These are phyloP conservation scores for Pilophorus perplexus DNA, from an alignment of 2,888 invertebrate genomes.

Conservation along the genomic window DNA sequence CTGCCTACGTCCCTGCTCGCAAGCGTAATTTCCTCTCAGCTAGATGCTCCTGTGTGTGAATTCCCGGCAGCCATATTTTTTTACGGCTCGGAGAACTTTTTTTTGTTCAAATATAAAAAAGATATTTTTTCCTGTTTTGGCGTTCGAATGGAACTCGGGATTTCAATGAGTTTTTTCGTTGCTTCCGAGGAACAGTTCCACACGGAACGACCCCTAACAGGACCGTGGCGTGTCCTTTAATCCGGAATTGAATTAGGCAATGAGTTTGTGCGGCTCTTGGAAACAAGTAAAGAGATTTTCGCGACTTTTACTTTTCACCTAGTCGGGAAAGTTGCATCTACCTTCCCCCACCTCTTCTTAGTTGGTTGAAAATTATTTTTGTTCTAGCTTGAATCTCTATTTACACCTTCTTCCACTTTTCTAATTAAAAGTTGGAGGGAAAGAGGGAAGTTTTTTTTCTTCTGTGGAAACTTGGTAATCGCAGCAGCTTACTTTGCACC, in stretches of 20 bases:
- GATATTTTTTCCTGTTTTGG: too few relatives aligned
- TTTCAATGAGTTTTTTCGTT: too few relatives aligned
- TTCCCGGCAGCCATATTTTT: too few relatives aligned
- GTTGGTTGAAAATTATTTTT: conserved; percentile 8
- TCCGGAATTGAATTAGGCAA: background rate
- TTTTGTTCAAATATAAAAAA: too few relatives aligned
- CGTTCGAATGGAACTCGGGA: too few relatives aligned
- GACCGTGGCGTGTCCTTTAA: too few relatives aligned
- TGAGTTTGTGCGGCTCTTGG: background rate
- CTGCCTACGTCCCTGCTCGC: too few relatives aligned
- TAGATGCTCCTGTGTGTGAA: too few relatives aligned
- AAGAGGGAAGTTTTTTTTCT: background rate
- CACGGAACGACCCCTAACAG: too few relatives aligned
- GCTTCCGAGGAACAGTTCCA: too few relatives aligned
- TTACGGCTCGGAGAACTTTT: too few relatives aligned
- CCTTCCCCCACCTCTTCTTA: background rate
- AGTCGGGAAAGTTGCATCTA: background rate
- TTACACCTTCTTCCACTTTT: conserved; percentile 14
- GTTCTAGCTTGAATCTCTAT: conserved; percentile 15
- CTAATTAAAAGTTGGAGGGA: conserved; percentile 15
- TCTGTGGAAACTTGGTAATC: background rate
- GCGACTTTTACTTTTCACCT: background rate
- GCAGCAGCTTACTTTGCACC: background rate
- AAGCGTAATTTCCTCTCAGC: too few relatives aligned
- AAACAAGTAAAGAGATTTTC: background rate